Percentiles rank a stretch among this genome's conserved stretches.
These are phyloP conservation scores for Macrobrachium rosenbergii DNA, from an alignment of 1,140 invertebrate species.

Conservation along the genomic window DNA sequence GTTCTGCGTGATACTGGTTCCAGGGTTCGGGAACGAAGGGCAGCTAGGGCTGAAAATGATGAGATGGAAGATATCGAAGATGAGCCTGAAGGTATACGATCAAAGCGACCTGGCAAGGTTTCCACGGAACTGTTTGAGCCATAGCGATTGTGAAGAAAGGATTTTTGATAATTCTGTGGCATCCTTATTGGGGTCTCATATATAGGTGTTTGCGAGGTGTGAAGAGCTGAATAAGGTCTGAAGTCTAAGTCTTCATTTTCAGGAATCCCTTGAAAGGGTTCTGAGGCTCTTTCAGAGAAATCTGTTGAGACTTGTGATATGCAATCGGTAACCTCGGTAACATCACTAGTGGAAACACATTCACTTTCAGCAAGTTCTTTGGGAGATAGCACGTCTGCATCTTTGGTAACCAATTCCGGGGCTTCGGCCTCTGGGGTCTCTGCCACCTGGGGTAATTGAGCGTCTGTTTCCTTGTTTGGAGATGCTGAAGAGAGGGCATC, in stretches of 20 bases:
- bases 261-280: not conserved
- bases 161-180: conserved; percentile 35
- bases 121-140: conserved; percentile 25
- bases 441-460: not conserved
- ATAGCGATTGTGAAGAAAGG: conserved; percentile 48
- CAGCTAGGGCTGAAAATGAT: not conserved
- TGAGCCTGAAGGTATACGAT: not conserved
- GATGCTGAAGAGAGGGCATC: not conserved
- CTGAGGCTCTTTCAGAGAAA: not conserved
- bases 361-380: conserved; percentile 1
- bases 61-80: not conserved
- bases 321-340: not conserved
- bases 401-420: conserved; percentile 33
- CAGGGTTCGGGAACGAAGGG: conserved; percentile 22
- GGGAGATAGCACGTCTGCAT: not conserved
- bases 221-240: conserved; percentile 11
- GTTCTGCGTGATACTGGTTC: conserved; percentile 13
- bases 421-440: not conserved
- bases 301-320: not conserved
- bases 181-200: conserved; percentile 34
- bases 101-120: not conserved
- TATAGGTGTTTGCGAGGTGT: not conserved
- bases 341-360: conserved; percentile 1
- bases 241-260: not conserved
- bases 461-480: not conserved